These are phyloP conservation scores for Euzetes globulus DNA, from an alignment of 2,888 invertebrate species.

Conservation along the genomic window DNA sequence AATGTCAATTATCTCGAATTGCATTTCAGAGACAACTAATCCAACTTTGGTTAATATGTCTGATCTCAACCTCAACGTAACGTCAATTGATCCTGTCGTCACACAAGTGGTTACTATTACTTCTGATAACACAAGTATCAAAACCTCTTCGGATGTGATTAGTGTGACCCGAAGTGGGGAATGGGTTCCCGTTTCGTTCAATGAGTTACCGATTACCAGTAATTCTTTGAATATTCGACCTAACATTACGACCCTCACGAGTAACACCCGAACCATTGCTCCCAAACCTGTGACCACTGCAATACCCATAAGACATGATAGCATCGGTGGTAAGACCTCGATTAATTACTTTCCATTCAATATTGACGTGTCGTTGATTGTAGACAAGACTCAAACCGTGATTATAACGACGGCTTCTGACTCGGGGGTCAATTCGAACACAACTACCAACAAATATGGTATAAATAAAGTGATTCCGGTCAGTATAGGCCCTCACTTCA, in stretches of 20 bases:
- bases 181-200: conserved; percentile 4
- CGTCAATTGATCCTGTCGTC: neutral
- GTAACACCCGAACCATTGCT: conserved; percentile 14
- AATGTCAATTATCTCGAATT: neutral
- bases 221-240: conserved; percentile 14
- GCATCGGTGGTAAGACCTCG: neutral
- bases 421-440: neutral
- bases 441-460: neutral
- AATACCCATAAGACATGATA: neutral
- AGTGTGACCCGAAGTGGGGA: neutral
- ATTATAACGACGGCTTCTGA: conserved; percentile 8
- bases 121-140: neutral
- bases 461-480: conserved; percentile 26
- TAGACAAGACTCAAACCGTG: neutral
- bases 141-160: neutral
- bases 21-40: conserved; percentile 3
- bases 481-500: neutral
- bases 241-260: neutral
- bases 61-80: conserved; percentile 9
- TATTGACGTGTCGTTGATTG: neutral
- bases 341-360: neutral
- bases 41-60: conserved; percentile 10
- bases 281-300: conserved; percentile 4
- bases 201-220: neutral
- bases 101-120: neutral